Evolutionary conservation across 2,797 vertebrate species (phyloP).

Genomic region (Phyllotis vaccarum): DNA sequence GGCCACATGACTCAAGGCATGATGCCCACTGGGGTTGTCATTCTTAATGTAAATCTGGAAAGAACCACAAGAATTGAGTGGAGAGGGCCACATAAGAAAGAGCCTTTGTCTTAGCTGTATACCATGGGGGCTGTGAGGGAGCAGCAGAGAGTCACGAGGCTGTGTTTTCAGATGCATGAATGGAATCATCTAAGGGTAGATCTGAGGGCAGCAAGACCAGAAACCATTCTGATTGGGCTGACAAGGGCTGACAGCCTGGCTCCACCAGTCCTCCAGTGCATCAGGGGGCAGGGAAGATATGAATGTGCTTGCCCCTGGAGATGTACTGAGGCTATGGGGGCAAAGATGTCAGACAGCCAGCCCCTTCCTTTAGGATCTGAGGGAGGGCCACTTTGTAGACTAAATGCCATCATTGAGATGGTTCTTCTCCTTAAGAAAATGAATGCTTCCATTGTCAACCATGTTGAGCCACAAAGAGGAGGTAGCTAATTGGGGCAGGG

Average conservation of each 20-base stretch:
- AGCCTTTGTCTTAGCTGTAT: neutral
- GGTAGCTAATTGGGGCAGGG: neutral
- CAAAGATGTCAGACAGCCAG: neutral
- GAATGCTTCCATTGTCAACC: neutral
- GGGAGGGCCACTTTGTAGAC: neutral
- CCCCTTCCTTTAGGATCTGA: neutral
- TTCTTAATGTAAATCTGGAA: neutral
- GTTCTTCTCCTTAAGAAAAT: constrained; percentile 18
- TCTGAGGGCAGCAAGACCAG: neutral
- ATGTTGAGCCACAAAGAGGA: neutral
- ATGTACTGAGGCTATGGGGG: neutral
- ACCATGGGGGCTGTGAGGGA: neutral
- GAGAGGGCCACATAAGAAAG: neutral
- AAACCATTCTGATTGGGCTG: neutral
- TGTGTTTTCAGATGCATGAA: neutral
- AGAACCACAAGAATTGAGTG: neutral
- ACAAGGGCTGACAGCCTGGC: neutral
- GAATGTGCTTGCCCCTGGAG: neutral
- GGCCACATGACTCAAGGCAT: neutral
- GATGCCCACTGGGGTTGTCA: neutral
- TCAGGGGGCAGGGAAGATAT: neutral
- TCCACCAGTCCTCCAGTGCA: neutral
- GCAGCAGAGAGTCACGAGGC: neutral
- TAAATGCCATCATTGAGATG: neutral
- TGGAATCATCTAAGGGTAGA: neutral